A percentile compares a stretch with the other conserved stretches of the same genome.
Evolutionary conservation across 2,888 invertebrate species (phyloP).

Genomic region (Zaprionus lineosus): DNA sequence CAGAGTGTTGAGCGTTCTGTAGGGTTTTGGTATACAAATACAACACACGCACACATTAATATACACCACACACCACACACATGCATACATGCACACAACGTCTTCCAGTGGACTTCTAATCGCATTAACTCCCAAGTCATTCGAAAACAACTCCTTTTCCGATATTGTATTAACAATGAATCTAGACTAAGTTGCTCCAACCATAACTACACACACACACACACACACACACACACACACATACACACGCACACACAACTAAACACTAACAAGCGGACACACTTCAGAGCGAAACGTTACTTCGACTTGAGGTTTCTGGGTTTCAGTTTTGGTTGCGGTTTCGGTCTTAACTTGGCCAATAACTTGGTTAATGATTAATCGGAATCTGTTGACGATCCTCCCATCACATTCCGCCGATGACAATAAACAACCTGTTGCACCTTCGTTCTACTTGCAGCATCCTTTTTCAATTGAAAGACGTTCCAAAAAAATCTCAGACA

Average conservation of each 20-base stretch:
- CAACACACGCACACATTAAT: neutral
- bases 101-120: too few relatives aligned
- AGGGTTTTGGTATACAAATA: neutral
- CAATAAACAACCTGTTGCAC: slow-evolving; percentile 7
- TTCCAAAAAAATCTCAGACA: slow-evolving; percentile 25
- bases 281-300: slow-evolving; percentile 6
- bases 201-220: neutral
- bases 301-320: slow-evolving; percentile 1
- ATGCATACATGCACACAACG: neutral
- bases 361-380: slow-evolving; percentile 4
- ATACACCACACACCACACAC: neutral
- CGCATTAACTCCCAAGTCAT: too few relatives aligned
- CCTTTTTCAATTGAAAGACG: slow-evolving; percentile 71
- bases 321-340: slow-evolving; percentile 26
- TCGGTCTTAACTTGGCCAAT: slow-evolving; percentile 12
- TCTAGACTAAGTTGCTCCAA: neutral
- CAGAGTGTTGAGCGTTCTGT: neutral
- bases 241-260: neutral
- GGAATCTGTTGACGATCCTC: too few relatives aligned
- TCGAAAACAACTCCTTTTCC: too few relatives aligned
- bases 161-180: neutral
- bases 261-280: too few relatives aligned
- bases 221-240: slow-evolving; percentile 5
- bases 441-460: slow-evolving; percentile 71
- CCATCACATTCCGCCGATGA: too few relatives aligned